A percentile compares a stretch with the other conserved stretches of the same genome.
Conservation (phyloP, 2,797 vertebrate genomes). For the Pogoniulus pusillus region DNA sequence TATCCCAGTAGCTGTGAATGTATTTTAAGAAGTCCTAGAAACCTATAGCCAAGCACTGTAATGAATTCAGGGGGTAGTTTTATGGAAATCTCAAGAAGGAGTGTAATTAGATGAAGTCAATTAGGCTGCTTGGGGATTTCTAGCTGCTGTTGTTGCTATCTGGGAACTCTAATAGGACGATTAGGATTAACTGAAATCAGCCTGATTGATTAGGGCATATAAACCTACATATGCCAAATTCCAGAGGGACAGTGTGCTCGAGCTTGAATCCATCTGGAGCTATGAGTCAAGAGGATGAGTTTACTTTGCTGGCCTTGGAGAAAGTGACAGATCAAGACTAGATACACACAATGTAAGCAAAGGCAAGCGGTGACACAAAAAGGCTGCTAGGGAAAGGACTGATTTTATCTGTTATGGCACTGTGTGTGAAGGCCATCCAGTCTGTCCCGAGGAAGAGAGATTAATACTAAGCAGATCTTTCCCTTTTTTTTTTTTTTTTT, state of each 20-base stretch:
- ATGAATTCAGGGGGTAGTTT: constrained; percentile 67
- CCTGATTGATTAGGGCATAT: constrained; percentile 70
- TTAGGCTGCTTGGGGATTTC: constrained; percentile 76
- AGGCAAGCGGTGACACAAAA: constrained; percentile 9
- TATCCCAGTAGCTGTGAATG: not conserved
- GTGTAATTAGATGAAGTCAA: constrained; percentile 75
- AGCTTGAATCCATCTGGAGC: constrained; percentile 68
- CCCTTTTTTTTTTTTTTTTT: no score
- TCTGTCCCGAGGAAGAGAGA: not conserved
- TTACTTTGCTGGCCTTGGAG: constrained; percentile 57
- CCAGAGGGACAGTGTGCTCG: constrained; percentile 36
- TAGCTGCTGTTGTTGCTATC: constrained; percentile 69
- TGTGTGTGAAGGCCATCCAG: constrained; percentile 7
- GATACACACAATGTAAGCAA: constrained; percentile 3
- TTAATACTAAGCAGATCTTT: not conserved
- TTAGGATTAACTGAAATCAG: constrained; percentile 77
- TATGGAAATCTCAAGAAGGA: constrained; percentile 73
- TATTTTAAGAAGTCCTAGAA: constrained; percentile 35
- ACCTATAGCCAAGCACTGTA: constrained; percentile 26
- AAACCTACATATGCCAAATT: constrained; percentile 59
- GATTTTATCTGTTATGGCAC: constrained; percentile 9
- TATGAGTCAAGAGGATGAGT: constrained; percentile 57
- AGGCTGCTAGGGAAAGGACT: constrained; percentile 3
- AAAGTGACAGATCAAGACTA: constrained; percentile 28
- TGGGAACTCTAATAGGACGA: constrained; percentile 74